A percentile compares a stretch with the other conserved stretches of the same genome.
Conservation (phyloP, 2,797 vertebrate genomes). For the Molossus alvarezi region DNA sequence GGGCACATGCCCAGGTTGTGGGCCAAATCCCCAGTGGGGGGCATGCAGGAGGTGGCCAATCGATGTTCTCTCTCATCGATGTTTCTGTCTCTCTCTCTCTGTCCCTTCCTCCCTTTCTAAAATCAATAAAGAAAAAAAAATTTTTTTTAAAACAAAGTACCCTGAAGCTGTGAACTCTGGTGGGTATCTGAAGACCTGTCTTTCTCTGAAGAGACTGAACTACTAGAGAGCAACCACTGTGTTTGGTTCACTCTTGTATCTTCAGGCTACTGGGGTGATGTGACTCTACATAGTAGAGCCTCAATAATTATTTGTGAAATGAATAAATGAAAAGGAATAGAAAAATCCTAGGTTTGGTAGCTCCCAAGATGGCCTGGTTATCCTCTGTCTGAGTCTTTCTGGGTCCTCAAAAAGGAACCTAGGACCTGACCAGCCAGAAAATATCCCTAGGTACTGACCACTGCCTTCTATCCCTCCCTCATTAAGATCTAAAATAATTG, state of each 20-base stretch:
- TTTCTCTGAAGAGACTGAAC: not conserved
- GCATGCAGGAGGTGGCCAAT: too few relatives aligned
- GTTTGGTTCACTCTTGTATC: not conserved
- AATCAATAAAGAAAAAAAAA: not conserved
- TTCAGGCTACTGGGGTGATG: not conserved
- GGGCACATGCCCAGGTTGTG: too few relatives aligned
- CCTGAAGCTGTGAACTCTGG: not conserved
- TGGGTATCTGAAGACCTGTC: constrained; percentile 8
- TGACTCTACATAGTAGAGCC: not conserved
- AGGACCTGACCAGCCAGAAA: not conserved
- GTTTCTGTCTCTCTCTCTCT: too few relatives aligned
- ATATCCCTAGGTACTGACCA: not conserved
- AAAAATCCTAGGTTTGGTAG: not conserved
- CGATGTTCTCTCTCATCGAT: too few relatives aligned
- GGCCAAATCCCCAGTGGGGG: too few relatives aligned
- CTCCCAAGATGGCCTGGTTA: not conserved
- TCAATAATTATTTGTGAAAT: constrained; percentile 52
- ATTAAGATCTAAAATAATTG: constrained; percentile 52
- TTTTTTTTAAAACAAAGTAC: not conserved
- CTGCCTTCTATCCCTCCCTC: not conserved
- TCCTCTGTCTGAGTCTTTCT: not conserved
- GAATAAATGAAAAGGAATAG: not conserved
- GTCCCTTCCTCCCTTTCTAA: too few relatives aligned
- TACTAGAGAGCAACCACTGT: not conserved
- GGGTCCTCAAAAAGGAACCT: not conserved